Base-by-base conservation (phyloP, 2,797 vertebrate genomes). In the Carcharodon carcharias region DNA sequence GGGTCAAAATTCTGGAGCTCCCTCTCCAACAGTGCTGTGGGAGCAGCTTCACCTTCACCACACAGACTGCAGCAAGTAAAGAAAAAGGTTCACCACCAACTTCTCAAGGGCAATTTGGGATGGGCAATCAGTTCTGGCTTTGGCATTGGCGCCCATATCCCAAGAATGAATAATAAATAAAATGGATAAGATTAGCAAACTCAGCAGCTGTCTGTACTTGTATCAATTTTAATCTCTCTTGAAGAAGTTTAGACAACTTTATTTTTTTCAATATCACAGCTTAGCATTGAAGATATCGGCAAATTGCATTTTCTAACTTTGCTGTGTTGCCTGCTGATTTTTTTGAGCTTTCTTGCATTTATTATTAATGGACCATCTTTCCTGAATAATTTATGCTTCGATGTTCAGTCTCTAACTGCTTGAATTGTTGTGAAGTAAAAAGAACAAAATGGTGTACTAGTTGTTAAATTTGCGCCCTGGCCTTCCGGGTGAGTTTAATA, bases 381-480 rank as follows among this genome's bases (percentile, higher is more conserved):
- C 94, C 50, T 95, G 94, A 95, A 95, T 95, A 95, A 95, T 95
- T 95, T 95, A 95, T 95, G 94, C 45, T 95, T 95, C 65, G 28
- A 56, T 73, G 54, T 77, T 77, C 69, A n/a, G 69, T 73, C 69
- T 95, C 94, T 77, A 95, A 95, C 94, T 95, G 94, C 94, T 73
- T 45, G 94, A 73, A 95, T 95, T 95, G 67, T 77, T 95, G 67
- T 73, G 69, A 95, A 95, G 69, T 77, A 77, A 95, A 71, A 95
- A 95, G 94, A 95, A 73, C 94, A 73, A 95, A 95, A 95, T 95
- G 94, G 94, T 95, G 73, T 73, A 95, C 94, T 77, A 95, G 94
- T 95, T 95, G 94, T 95, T 95, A 56, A 95, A 73, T 95, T 71
- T 56, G 69, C 35, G 67, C 67, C 69, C 45, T 71, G 67, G 94